These are phyloP conservation scores for Ondatra zibethicus DNA, from an alignment of 2,113 vertebrate species.

Conservation along the genomic window DNA sequence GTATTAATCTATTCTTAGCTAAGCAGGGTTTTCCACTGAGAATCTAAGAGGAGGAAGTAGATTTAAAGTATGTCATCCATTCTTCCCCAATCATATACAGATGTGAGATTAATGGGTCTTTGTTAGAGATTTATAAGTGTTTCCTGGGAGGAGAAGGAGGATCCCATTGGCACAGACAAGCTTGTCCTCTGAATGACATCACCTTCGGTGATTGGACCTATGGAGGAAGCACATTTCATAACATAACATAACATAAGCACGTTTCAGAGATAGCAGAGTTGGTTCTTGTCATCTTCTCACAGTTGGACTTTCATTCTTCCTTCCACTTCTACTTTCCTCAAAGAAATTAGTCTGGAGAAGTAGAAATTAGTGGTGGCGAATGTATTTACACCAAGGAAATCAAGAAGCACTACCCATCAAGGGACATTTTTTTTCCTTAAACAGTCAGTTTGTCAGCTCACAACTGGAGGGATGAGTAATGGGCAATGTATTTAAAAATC, in stretches of 20 bases:
- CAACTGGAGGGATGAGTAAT: neutral
- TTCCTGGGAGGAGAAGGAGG: neutral
- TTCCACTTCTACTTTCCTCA: neutral
- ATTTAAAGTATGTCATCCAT: neutral
- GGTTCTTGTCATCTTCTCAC: neutral
- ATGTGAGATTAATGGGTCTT: neutral
- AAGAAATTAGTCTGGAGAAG: neutral
- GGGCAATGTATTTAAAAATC: slow-evolving; percentile 32
- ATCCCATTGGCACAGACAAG: neutral
- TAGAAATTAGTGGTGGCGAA: neutral
- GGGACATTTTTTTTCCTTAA: neutral
- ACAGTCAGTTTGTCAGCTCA: neutral
- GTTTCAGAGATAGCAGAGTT: neutral
- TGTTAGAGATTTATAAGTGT: neutral
- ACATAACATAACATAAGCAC: neutral
- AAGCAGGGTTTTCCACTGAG: neutral
- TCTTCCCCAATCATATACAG: neutral
- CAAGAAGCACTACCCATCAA: neutral
- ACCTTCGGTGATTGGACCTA: neutral
- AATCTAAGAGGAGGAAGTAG: neutral
- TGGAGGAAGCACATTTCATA: no score
- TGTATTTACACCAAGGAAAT: neutral
- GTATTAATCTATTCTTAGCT: neutral
- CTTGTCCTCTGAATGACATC: neutral
- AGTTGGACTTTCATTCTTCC: neutral